Evolutionary conservation across 2,797 vertebrate genomes (phyloP).

Genomic region (Mormyrops boulengeri): DNA sequence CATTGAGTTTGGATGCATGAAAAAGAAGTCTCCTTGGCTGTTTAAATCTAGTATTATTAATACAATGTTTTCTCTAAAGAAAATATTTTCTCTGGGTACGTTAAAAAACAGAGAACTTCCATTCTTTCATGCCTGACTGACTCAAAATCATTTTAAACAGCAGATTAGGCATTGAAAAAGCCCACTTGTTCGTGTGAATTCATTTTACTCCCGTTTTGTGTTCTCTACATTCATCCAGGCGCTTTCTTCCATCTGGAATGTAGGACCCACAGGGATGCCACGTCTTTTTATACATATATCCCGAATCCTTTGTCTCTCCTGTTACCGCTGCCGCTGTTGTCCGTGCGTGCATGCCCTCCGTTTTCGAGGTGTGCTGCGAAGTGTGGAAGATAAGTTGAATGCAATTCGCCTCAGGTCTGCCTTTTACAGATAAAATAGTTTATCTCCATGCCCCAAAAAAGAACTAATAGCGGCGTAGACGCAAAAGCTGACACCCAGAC

Average conservation of each 20-base stretch:
- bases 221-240: slow-evolving; percentile 10
- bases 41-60: slow-evolving; percentile 1
- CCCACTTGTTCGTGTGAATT: slow-evolving; percentile 16
- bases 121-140: slow-evolving; percentile 5
- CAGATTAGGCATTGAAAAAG: slow-evolving; percentile 17
- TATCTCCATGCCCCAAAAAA: not conserved
- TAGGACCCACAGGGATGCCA: slow-evolving; percentile 3
- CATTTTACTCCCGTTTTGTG: slow-evolving; percentile 4
- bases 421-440: slow-evolving; percentile 4
- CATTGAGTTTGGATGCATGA: not conserved
- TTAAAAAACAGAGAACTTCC: not conserved
- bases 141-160: slow-evolving; percentile 18
- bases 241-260: not conserved
- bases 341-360: not conserved
- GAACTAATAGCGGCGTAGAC: not conserved
- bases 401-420: not conserved
- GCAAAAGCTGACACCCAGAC: not conserved
- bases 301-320: not conserved
- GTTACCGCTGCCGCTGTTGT: not conserved
- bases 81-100: not conserved
- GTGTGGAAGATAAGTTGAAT: not conserved
- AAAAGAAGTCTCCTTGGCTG: not conserved
- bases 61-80: not conserved
- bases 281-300: not conserved
- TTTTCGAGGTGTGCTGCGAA: not conserved